phyloP scores from a whole-genome alignment of 2,888 invertebrate genomes.

The Tuberolachnus salignus region DNA sequence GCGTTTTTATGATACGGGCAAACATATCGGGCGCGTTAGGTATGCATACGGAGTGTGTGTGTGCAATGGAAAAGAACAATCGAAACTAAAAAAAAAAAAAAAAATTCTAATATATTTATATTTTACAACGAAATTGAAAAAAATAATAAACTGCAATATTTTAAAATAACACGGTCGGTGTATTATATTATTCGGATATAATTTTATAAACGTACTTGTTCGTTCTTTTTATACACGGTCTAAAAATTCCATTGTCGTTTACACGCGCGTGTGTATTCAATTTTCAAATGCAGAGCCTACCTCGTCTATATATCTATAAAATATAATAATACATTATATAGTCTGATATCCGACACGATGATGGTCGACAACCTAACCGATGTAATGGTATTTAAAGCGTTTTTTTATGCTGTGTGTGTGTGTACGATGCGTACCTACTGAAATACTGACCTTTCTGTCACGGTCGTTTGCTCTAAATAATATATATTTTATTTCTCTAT shows the following conservation, averaged over 20 bases:
- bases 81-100: no score
- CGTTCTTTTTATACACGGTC: slow-evolving; percentile 30
- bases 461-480: slow-evolving; percentile 40
- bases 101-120: slow-evolving; percentile 3
- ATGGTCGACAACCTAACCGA: slow-evolving; percentile 9
- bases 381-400: slow-evolving; percentile 26
- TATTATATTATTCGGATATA: slow-evolving; percentile 2
- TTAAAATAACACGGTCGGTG: neutral
- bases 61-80: slow-evolving; percentile 7
- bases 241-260: slow-evolving; percentile 23
- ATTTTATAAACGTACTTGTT: neutral
- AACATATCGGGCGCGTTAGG: neutral
- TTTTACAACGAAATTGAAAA: neutral
- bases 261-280: neutral
- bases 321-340: neutral
- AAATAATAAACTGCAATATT: no score
- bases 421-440: slow-evolving; percentile 25
- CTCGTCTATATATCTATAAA: neutral
- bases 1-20: neutral
- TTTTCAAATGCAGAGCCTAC: slow-evolving; percentile 6
- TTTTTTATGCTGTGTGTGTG: neutral
- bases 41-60: neutral
- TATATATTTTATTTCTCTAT: neutral
- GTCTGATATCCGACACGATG: neutral
- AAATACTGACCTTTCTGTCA: slow-evolving; percentile 42